Percentiles rank a stretch among this genome's conserved stretches.
phyloP scores from a whole-genome alignment of 1,140 invertebrate species.

The Yoshiicerus persimilis region DNA sequence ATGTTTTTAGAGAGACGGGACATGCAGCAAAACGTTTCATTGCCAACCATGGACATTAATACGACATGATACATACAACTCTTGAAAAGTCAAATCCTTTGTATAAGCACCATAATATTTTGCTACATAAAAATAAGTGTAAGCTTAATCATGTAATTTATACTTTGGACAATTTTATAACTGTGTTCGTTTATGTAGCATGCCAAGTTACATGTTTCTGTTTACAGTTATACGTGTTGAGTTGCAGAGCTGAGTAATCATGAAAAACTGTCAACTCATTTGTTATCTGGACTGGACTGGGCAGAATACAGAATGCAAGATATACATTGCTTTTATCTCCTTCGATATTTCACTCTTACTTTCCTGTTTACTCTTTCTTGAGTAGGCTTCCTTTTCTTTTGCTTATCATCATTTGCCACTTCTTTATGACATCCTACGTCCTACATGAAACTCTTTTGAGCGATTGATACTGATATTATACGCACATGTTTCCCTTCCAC shows the following conservation, averaged over 20 bases:
- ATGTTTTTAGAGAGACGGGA: too few species aligned
- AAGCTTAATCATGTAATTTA: too few species aligned
- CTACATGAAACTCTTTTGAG: not conserved
- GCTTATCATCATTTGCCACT: not conserved
- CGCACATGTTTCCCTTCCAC: not conserved
- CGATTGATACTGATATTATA: not conserved
- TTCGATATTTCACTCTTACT: not conserved
- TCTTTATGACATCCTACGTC: not conserved
- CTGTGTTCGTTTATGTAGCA: not conserved
- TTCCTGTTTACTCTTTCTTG: not conserved
- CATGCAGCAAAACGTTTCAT: too few species aligned
- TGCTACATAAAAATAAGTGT: too few species aligned
- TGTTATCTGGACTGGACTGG: not conserved
- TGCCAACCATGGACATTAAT: too few species aligned
- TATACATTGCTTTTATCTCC: not conserved
- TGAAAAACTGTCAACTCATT: not conserved
- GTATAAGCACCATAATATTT: too few species aligned
- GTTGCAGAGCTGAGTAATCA: not conserved
- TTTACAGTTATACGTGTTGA: too few species aligned
- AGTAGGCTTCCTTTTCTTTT: not conserved
- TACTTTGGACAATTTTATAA: not conserved
- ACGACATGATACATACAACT: too few species aligned
- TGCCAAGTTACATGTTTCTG: too few species aligned
- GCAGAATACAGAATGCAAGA: not conserved
- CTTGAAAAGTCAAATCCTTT: too few species aligned